Base-by-base conservation (phyloP, 2,888 invertebrate species). In the Euplagia quadripunctaria region DNA sequence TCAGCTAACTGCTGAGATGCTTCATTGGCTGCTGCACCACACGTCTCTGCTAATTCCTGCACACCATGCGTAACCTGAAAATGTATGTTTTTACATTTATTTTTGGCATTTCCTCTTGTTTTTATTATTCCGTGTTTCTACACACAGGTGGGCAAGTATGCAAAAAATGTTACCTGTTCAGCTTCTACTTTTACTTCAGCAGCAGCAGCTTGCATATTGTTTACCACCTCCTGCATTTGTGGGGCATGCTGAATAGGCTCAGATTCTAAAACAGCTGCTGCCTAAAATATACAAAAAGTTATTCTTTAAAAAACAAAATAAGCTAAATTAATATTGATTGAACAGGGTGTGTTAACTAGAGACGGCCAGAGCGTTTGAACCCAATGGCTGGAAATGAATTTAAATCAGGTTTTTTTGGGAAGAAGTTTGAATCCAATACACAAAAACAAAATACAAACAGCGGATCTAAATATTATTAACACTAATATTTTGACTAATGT, bases 171-270 rank as follows among this genome's bases (percentile, higher is more conserved):
- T 87, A 94, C 95, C 81, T 75, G 78, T 85, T 96, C 95, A 78
- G 94, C 90, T 73, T 93, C 92, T n/a, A 85, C 87, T 75, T 92
- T 94, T 9, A 92, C 90, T 84, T 93, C 91, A 17, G 91, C 88
- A 20, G 94, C 93, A 43, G 90, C 90, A n/a, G 90, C 88, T 55
- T 95, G 91, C 93, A 95, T 93, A 61, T 89, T 88, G 79, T 94
- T 87, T 0, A 95, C 94, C 8, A 88, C 82, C 16, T 86, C 88
- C 74, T 95, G 95, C 92, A 95, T 91, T 79, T 93, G 92, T 42
- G 94, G 93, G 1, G 95, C 94, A 82, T 95, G 91, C 76, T 93
- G 93, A 65, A 95, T 91, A 6, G 92, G 89, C 80, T 96, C 94
- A 0, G 96, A 96, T 74, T 95, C 95, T 61, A 96, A 81, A 6